Evolutionary conservation across 2,888 invertebrate genomes (phyloP).

Genomic region (Drosophila putrida): DNA sequence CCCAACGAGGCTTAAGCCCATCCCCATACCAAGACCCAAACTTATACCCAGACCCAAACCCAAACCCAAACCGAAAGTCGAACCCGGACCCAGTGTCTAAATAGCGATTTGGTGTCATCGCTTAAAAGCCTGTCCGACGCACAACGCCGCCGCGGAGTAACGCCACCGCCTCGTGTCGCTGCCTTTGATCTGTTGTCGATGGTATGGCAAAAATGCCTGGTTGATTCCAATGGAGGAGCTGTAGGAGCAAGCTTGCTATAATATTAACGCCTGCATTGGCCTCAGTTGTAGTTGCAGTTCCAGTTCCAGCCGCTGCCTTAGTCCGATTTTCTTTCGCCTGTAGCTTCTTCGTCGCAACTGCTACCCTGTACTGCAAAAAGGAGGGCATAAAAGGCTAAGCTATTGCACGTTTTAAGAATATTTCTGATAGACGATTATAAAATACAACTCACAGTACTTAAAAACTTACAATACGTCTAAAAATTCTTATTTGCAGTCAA

Average conservation of each 20-base stretch:
- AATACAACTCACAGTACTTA: background rate
- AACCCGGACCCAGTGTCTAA: slow-evolving; percentile 73
- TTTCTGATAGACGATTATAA: background rate
- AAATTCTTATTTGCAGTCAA: too few relatives aligned
- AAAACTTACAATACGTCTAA: too few relatives aligned
- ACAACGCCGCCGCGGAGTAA: slow-evolving; percentile 65
- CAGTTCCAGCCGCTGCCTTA: slow-evolving; percentile 50
- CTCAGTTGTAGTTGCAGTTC: slow-evolving; percentile 57
- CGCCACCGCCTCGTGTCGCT: slow-evolving; percentile 77
- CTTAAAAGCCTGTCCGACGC: slow-evolving; percentile 84
- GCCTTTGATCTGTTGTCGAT: slow-evolving; percentile 71
- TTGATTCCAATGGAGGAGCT: slow-evolving; percentile 20
- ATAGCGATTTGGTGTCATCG: slow-evolving; percentile 85
- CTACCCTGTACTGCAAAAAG: slow-evolving; percentile 14
- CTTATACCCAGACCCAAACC: background rate
- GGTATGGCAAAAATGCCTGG: slow-evolving; percentile 75
- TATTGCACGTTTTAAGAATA: background rate
- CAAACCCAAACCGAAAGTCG: background rate
- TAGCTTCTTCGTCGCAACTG: slow-evolving; percentile 22
- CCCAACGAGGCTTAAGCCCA: slow-evolving; percentile 27
- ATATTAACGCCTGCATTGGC: slow-evolving; percentile 72
- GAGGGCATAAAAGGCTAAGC: background rate
- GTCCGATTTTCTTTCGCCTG: slow-evolving; percentile 48
- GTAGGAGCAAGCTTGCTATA: slow-evolving; percentile 59
- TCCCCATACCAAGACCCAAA: background rate